phyloP scores from a whole-genome alignment of 2,113 vertebrate genomes.

The Sisor rabdophorus region DNA sequence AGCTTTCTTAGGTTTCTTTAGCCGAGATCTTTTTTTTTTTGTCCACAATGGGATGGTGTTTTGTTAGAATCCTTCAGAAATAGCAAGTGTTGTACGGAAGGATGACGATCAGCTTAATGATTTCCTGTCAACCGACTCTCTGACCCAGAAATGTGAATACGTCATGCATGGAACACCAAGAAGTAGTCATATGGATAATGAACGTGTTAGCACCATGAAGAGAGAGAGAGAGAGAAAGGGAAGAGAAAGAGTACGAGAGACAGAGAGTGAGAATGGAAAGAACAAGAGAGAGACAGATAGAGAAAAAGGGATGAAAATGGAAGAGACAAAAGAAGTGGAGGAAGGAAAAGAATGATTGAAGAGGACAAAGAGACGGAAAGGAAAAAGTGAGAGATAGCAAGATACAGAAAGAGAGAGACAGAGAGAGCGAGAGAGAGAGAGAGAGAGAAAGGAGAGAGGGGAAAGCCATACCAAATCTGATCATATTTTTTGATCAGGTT shows the following conservation, averaged over 20 bases:
- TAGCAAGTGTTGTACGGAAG: slow-evolving; percentile 25
- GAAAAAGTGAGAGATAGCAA: too few species aligned
- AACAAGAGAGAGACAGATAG: neutral
- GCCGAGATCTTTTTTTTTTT: slow-evolving; percentile 47
- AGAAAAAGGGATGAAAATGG: too few species aligned
- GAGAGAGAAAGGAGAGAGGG: slow-evolving; percentile 31
- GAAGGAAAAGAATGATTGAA: too few species aligned
- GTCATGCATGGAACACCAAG: slow-evolving; percentile 63
- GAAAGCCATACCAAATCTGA: too few species aligned
- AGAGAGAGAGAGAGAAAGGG: slow-evolving; percentile 48
- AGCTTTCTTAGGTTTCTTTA: slow-evolving; percentile 47
- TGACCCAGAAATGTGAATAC: slow-evolving; percentile 49
- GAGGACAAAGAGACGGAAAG: too few species aligned
- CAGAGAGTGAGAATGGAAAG: neutral
- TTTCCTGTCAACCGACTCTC: slow-evolving; percentile 41
- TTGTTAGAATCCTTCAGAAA: slow-evolving; percentile 26
- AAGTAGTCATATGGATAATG: slow-evolving; percentile 57
- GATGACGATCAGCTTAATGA: slow-evolving; percentile 28
- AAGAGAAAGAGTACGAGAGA: too few species aligned
- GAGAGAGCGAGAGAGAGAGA: too few species aligned
- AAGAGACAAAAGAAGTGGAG: too few species aligned
- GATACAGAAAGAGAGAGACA: too few species aligned
- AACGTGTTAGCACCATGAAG: slow-evolving; percentile 55
- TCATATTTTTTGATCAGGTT: slow-evolving; percentile 12
- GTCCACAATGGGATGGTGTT: slow-evolving; percentile 20